A percentile compares a stretch with the other conserved stretches of the same genome.
Evolutionary conservation across 2,888 invertebrate species (phyloP).

Genomic region (Masnerella sp.): DNA sequence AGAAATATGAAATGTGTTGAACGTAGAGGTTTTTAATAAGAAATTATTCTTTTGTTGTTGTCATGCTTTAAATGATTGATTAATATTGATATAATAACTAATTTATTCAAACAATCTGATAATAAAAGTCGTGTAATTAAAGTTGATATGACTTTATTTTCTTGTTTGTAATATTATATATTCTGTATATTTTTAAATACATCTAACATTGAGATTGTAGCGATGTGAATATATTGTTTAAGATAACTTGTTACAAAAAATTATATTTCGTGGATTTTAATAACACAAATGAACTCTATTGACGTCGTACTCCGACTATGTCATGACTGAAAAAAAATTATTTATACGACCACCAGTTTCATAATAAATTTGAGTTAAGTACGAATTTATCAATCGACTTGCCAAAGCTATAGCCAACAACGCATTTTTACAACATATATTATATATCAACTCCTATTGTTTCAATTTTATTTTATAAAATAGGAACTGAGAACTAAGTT

Average conservation of each 20-base stretch:
- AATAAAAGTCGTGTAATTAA: too few species aligned
- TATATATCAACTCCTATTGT: background rate
- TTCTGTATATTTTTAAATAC: too few species aligned
- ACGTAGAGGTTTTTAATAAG: too few species aligned
- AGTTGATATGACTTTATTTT: too few species aligned
- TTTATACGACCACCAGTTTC: slow-evolving; percentile 58
- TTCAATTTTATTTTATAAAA: background rate
- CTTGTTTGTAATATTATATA: too few species aligned
- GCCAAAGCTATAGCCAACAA: slow-evolving; percentile 9
- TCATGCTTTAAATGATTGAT: too few species aligned
- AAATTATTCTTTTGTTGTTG: too few species aligned
- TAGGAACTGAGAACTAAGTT: too few species aligned
- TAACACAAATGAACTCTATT: slow-evolving; percentile 55
- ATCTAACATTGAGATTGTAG: too few species aligned
- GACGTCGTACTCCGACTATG: slow-evolving; percentile 60
- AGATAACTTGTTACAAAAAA: slow-evolving; percentile 49
- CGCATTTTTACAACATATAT: slow-evolving; percentile 7
- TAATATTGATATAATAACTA: too few species aligned
- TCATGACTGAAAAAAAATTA: slow-evolving; percentile 56
- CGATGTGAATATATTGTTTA: slow-evolving; percentile 38
- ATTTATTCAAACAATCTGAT: too few species aligned
- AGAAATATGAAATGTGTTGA: too few species aligned
- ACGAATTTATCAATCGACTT: slow-evolving; percentile 10
- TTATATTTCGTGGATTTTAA: slow-evolving; percentile 43
- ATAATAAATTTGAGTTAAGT: slow-evolving; percentile 43